A percentile compares a stretch with the other conserved stretches of the same genome.
Evolutionary conservation across 2,888 invertebrate species (phyloP).

Genomic region (Linnaemya tessellans): DNA sequence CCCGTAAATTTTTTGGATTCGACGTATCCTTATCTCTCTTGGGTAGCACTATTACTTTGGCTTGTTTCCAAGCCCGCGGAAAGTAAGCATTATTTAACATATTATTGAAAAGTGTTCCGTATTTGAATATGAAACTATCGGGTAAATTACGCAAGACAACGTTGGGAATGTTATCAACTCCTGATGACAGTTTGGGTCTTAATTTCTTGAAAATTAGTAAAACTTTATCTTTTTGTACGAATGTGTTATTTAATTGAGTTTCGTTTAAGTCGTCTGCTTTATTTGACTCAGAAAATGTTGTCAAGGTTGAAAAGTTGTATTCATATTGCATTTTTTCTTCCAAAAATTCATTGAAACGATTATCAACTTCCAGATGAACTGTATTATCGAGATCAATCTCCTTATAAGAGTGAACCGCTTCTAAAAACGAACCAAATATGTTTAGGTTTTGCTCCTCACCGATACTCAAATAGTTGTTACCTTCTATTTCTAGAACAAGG

Average conservation of each 20-base stretch:
- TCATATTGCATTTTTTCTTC: no score
- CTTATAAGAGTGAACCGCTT: constrained; percentile 55
- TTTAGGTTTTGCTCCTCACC: constrained; percentile 10
- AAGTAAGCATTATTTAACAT: background rate
- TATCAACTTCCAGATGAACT: background rate
- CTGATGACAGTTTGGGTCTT: background rate
- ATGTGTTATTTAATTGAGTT: no score
- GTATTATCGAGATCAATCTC: background rate
- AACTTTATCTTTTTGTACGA: no score
- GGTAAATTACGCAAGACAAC: background rate
- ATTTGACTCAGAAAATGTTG: no score
- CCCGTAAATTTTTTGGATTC: background rate
- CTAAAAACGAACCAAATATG: constrained; percentile 28
- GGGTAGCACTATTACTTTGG: background rate
- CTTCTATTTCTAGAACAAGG: no score
- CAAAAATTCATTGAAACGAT: no score
- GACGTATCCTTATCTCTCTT: background rate
- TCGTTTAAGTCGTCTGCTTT: no score
- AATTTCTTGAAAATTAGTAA: no score
- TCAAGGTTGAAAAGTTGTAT: no score
- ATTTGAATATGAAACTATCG: background rate
- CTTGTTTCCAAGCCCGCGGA: background rate
- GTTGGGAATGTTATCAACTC: background rate
- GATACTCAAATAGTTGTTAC: background rate
- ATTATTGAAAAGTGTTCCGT: background rate